These are phyloP conservation scores for Semotilus atromaculatus DNA, from an alignment of 2,797 vertebrate species.

Conservation along the genomic window DNA sequence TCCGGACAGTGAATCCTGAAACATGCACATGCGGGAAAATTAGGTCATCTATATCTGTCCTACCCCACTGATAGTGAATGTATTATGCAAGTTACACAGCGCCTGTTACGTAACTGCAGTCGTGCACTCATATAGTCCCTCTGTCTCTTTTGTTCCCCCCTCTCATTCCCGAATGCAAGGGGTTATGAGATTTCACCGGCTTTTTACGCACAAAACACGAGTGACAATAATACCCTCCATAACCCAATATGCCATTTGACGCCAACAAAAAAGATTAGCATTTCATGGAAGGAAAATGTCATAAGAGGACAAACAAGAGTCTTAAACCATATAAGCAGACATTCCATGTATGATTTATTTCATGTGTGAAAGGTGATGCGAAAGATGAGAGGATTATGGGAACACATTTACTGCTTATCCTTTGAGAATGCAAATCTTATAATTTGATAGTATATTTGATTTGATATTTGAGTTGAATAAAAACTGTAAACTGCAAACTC, in stretches of 20 bases:
- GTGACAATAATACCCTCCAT: slow-evolving; percentile 9
- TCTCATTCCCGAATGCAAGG: neutral
- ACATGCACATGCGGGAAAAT: slow-evolving; percentile 67
- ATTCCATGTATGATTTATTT: slow-evolving; percentile 24
- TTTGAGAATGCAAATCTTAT: neutral
- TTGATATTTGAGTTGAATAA: too few relatives aligned
- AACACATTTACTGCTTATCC: neutral
- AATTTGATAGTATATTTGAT: too few relatives aligned
- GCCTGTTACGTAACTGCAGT: slow-evolving; percentile 74
- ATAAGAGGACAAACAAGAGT: slow-evolving; percentile 20
- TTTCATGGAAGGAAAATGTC: slow-evolving; percentile 2
- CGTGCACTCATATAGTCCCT: slow-evolving; percentile 51
- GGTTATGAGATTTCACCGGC: slow-evolving; percentile 7
- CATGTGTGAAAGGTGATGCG: slow-evolving; percentile 6
- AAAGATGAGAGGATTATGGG: neutral
- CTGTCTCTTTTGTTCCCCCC: slow-evolving; percentile 24
- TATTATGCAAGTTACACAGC: slow-evolving; percentile 76
- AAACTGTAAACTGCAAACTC: too few relatives aligned
- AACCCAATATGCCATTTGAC: slow-evolving; percentile 11
- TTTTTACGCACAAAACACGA: slow-evolving; percentile 24
- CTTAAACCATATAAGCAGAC: slow-evolving; percentile 8
- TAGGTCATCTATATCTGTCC: slow-evolving; percentile 79
- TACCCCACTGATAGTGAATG: slow-evolving; percentile 71
- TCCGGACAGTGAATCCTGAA: slow-evolving; percentile 67
- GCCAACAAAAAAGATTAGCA: slow-evolving; percentile 23